These are phyloP conservation scores for Heterodera carotae DNA, from an alignment of 1,140 invertebrate species.

Conservation along the genomic window DNA sequence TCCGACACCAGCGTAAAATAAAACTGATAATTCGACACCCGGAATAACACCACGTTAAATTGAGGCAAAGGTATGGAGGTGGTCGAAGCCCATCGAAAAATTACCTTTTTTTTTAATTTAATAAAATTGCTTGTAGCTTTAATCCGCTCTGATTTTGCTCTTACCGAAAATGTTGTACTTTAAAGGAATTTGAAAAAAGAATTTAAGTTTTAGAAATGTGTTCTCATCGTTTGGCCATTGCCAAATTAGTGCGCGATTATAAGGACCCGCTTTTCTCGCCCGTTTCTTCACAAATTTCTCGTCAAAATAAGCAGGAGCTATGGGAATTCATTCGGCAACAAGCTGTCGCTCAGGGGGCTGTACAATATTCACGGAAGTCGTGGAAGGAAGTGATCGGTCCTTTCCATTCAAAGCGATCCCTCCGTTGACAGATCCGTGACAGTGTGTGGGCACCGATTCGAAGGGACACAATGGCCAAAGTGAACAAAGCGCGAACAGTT, in stretches of 20 bases:
- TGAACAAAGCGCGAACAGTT: slow-evolving; percentile 23
- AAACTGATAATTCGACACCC: too few relatives aligned
- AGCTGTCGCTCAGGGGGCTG: slow-evolving; percentile 21
- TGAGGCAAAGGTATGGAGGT: too few relatives aligned
- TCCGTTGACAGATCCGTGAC: slow-evolving; percentile 21
- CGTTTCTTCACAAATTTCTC: slow-evolving; percentile 23
- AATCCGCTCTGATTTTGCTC: too few relatives aligned
- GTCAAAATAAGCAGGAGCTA: slow-evolving; percentile 21
- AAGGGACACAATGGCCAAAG: slow-evolving; percentile 28
- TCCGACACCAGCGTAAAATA: too few relatives aligned
- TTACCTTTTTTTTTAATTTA: too few relatives aligned
- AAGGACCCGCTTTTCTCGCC: slow-evolving; percentile 25
- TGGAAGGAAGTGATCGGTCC: slow-evolving; percentile 29
- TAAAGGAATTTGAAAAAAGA: too few relatives aligned
- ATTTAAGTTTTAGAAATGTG: too few relatives aligned
- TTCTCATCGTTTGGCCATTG: slow-evolving; percentile 24
- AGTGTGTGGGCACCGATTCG: slow-evolving; percentile 29
- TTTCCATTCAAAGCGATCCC: background rate
- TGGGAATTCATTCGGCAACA: slow-evolving; percentile 31
- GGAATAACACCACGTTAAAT: too few relatives aligned
- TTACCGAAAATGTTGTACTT: too few relatives aligned
- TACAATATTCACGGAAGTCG: slow-evolving; percentile 21
- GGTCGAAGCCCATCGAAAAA: too few relatives aligned
- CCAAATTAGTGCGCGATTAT: slow-evolving; percentile 29
- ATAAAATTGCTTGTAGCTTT: too few relatives aligned